Evolutionary conservation across 2,888 invertebrate genomes (phyloP).

Genomic region (Ornithoptera priamus): DNA sequence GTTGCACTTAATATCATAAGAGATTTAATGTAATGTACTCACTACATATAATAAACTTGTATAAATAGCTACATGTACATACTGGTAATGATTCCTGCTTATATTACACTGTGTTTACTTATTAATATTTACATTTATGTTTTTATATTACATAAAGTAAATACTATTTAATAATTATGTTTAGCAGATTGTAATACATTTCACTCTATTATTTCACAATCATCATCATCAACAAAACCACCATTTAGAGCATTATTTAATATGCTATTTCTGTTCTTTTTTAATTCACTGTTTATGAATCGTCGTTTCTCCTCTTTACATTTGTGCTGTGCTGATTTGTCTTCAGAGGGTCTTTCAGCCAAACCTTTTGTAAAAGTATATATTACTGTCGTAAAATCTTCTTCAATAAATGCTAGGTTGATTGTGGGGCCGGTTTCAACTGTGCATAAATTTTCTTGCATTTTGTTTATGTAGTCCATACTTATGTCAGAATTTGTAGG

Average conservation of each 20-base stretch:
- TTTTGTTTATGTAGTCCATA: slow-evolving; percentile 56
- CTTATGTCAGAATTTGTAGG: slow-evolving; percentile 56
- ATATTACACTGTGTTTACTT: too few relatives aligned
- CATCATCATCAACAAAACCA: slow-evolving; percentile 66
- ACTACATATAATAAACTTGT: too few relatives aligned
- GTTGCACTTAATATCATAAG: too few relatives aligned
- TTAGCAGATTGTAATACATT: background rate
- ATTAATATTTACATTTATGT: too few relatives aligned
- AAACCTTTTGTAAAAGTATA: slow-evolving; percentile 70
- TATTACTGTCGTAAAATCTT: slow-evolving; percentile 68
- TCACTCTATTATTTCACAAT: slow-evolving; percentile 50
- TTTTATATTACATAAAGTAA: too few relatives aligned
- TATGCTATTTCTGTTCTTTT: slow-evolving; percentile 55
- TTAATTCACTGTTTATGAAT: slow-evolving; percentile 66
- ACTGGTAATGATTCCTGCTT: too few relatives aligned
- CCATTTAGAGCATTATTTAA: slow-evolving; percentile 65
- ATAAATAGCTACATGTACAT: too few relatives aligned
- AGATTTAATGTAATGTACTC: too few relatives aligned
- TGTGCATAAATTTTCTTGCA: slow-evolving; percentile 71
- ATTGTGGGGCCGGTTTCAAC: slow-evolving; percentile 66
- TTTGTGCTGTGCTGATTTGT: slow-evolving; percentile 45
- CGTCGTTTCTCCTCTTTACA: slow-evolving; percentile 56
- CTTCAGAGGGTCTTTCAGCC: slow-evolving; percentile 50
- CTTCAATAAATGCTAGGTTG: slow-evolving; percentile 68
- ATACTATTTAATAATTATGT: background rate